Conservation (phyloP, 2,797 vertebrate species). For the Alfaro cultratus region DNA sequence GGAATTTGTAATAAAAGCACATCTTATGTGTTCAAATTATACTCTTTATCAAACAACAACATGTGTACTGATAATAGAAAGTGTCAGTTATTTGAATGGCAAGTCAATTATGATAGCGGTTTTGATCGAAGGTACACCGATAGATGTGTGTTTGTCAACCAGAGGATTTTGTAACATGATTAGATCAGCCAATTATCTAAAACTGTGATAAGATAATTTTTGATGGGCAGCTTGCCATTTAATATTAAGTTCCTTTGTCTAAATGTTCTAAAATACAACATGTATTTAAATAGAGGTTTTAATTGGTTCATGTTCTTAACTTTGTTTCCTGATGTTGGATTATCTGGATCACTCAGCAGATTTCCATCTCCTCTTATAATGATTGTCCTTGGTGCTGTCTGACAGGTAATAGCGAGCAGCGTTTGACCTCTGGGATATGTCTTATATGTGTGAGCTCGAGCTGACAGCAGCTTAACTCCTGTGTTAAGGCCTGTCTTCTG, state of each 20-base stretch:
- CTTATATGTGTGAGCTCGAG: slow-evolving; percentile 49
- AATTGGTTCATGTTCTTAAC: slow-evolving; percentile 16
- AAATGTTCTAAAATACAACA: slow-evolving; percentile 6
- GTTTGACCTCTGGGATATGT: slow-evolving; percentile 68
- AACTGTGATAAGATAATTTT: not conserved
- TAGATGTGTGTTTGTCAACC: not conserved
- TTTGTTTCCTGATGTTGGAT: slow-evolving; percentile 32
- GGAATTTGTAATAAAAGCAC: not conserved
- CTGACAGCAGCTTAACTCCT: slow-evolving; percentile 68
- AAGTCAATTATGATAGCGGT: slow-evolving; percentile 2
- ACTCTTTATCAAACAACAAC: slow-evolving; percentile 6
- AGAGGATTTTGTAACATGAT: not conserved
- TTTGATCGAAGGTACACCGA: not conserved
- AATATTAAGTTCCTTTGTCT: not conserved
- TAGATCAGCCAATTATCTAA: slow-evolving; percentile 8
- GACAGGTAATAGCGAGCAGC: slow-evolving; percentile 47
- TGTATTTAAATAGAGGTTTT: not conserved
- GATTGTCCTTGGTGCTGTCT: slow-evolving; percentile 43
- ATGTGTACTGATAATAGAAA: slow-evolving; percentile 7
- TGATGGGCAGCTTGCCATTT: slow-evolving; percentile 1
- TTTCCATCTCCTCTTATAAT: slow-evolving; percentile 40
- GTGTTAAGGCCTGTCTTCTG: slow-evolving; percentile 36
- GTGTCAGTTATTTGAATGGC: slow-evolving; percentile 22
- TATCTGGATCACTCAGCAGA: slow-evolving; percentile 29
- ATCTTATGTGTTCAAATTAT: slow-evolving; percentile 4